Percentiles rank a stretch among this genome's conserved stretches.
These are phyloP conservation scores for Sycobia sp. DNA, from an alignment of 1,140 invertebrate species.

Conservation along the genomic window DNA sequence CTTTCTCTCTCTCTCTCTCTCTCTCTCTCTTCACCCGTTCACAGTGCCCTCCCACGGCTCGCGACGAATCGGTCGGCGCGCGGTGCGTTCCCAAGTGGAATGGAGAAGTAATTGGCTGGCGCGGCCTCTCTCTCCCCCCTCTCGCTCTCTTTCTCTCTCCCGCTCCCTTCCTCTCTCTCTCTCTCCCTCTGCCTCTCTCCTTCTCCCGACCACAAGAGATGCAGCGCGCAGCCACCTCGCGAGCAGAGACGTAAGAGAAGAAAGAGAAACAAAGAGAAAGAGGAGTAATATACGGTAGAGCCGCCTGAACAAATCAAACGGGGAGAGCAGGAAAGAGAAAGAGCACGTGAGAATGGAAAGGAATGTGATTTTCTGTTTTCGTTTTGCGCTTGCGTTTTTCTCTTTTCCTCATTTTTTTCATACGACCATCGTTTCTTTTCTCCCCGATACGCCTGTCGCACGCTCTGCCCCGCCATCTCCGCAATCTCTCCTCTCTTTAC, in stretches of 20 bases:
- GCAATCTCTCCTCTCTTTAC: too few relatives aligned
- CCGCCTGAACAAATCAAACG: slow-evolving; percentile 14
- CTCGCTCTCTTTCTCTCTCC: neutral
- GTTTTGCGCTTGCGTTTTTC: neutral
- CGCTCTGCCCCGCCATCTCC: too few relatives aligned
- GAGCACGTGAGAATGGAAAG: neutral
- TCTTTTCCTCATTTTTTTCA: neutral
- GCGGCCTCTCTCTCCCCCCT: neutral
- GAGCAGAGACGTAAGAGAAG: neutral
- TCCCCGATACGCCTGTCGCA: too few relatives aligned
- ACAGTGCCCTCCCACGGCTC: slow-evolving; percentile 37
- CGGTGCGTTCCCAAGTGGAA: slow-evolving; percentile 41
- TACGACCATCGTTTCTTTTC: neutral
- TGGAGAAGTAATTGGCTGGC: slow-evolving; percentile 44
- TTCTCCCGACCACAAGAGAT: neutral
- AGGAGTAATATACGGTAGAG: neutral
- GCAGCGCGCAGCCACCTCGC: too few relatives aligned
- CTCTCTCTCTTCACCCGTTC: slow-evolving; percentile 7
- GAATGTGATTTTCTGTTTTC: slow-evolving; percentile 14
- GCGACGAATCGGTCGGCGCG: slow-evolving; percentile 37
- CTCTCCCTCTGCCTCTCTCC: neutral
- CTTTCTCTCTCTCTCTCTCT: slow-evolving; percentile 10
- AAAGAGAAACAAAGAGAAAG: slow-evolving; percentile 10
- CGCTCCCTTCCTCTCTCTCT: neutral
- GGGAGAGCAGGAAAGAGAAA: neutral